A percentile compares a stretch with the other conserved stretches of the same genome.
phyloP scores from a whole-genome alignment of 2,888 invertebrate species.

The Himalopsyche kuldschensis region DNA sequence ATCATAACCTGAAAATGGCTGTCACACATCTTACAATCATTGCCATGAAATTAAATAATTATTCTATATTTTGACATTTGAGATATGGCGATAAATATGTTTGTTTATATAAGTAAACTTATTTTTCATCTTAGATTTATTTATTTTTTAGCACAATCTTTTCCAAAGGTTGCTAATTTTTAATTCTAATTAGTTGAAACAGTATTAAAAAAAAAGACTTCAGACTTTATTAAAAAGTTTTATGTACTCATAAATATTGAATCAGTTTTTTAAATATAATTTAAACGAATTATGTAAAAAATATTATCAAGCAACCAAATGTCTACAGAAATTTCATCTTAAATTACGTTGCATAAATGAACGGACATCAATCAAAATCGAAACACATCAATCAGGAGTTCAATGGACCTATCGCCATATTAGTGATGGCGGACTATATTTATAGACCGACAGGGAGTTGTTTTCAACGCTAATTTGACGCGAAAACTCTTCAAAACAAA shows the following conservation, averaged over 20 bases:
- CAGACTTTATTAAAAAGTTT: too few relatives aligned
- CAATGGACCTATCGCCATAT: conserved; percentile 10
- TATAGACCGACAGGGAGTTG: conserved; percentile 27
- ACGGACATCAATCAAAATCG: conserved; percentile 33
- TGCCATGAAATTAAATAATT: neutral
- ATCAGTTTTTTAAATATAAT: too few relatives aligned
- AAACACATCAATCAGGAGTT: conserved; percentile 18
- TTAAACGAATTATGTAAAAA: too few relatives aligned
- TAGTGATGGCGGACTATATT: conserved; percentile 35
- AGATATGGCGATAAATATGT: neutral
- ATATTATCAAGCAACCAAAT: neutral
- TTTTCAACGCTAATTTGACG: conserved; percentile 10
- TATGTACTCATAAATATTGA: too few relatives aligned
- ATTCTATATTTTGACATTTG: conserved; percentile 13
- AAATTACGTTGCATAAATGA: conserved; percentile 7
- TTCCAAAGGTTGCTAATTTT: too few relatives aligned
- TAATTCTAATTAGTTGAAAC: too few relatives aligned
- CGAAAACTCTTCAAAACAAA: neutral
- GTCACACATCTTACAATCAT: neutral
- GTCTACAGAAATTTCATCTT: neutral
- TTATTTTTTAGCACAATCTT: too few relatives aligned
- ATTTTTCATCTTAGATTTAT: too few relatives aligned
- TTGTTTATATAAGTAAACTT: neutral
- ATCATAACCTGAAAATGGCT: conserved; percentile 10
- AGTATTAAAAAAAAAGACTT: too few relatives aligned